Evolutionary conservation across 2,797 vertebrate species (phyloP), one percentile per base, ranked within the genome.

Genomic region (Huso huso): DNA sequence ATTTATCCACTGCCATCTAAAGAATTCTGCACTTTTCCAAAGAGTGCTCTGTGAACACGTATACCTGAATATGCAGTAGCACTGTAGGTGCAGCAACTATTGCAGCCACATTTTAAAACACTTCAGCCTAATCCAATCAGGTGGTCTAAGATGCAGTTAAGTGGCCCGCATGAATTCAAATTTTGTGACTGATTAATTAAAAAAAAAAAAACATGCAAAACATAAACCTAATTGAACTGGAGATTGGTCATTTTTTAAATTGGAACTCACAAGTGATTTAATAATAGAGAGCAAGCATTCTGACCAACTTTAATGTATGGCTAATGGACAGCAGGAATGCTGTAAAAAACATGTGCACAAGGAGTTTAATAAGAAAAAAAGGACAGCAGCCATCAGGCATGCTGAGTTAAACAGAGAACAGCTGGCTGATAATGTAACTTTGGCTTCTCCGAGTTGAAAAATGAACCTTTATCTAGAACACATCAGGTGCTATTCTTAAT

Each of bases 391-490:
- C 37, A 59, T 49, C 61, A 10, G 61, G 18, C 68, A 61, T 15
- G 51, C 15, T 71, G 71, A 75, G 76, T 70, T 65, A 64, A 75
- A 71, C 65, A 49, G 63, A 75, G 68, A 3, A 65, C 78, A 77
- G 68, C 57, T 52, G 18, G 50, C 50, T 51, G 68, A 53, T 69
- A 61, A 69, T 51, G 72, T 70, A 68, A 71, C 76, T 79, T 71
- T 60, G 77, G 78, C 71, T 76, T 77, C 73, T 71, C 75, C 76
- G 73, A 66, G 78, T 73, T 69, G 72, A 81, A 78, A 79, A 79
- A 87, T 88, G 88, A 87, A 88, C 86, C 86, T 88, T 84, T 83
- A 75, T 81, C 77, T 81, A 76, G 70, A 74, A 70, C 74, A 68
- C 76, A 76, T 66, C 66, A 72, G 71, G 11, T 18, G 10, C 51